Percentiles rank a stretch among this genome's conserved stretches.
phyloP scores from a whole-genome alignment of 2,888 invertebrate species.

The Eupithecia dodoneata region DNA sequence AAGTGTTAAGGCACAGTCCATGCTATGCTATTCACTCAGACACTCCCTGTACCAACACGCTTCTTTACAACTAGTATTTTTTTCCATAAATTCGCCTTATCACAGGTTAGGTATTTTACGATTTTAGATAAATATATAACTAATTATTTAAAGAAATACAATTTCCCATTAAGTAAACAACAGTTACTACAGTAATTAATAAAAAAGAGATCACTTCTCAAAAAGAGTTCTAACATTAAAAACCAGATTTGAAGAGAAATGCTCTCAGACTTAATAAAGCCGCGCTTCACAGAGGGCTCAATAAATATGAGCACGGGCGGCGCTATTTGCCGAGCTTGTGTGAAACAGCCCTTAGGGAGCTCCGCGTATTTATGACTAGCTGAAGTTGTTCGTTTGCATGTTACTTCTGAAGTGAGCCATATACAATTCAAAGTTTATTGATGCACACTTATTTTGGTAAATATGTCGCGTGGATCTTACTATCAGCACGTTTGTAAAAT shows the following conservation, averaged over 20 bases:
- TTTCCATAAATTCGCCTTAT: no score
- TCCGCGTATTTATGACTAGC: conserved; percentile 16
- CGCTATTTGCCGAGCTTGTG: conserved; percentile 24
- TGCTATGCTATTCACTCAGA: no score
- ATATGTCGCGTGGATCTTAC: no score
- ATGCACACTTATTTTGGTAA: no score
- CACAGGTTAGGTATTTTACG: neutral
- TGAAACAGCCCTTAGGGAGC: conserved; percentile 31
- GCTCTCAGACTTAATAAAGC: conserved; percentile 18
- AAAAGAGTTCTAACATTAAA: neutral
- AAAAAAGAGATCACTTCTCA: neutral
- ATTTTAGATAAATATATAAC: neutral
- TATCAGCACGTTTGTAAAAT: no score
- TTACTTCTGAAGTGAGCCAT: neutral
- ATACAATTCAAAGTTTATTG: neutral
- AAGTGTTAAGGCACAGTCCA: no score
- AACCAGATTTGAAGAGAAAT: neutral
- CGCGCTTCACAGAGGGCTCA: conserved; percentile 19
- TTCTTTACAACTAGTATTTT: no score
- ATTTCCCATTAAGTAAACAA: neutral
- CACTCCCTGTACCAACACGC: no score
- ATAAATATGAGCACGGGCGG: conserved; percentile 38
- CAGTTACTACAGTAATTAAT: neutral
- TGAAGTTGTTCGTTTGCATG: conserved; percentile 8
- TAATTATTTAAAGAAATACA: neutral